These are phyloP conservation scores for Danio kyathit DNA, from an alignment of 2,797 vertebrate genomes.

Conservation along the genomic window DNA sequence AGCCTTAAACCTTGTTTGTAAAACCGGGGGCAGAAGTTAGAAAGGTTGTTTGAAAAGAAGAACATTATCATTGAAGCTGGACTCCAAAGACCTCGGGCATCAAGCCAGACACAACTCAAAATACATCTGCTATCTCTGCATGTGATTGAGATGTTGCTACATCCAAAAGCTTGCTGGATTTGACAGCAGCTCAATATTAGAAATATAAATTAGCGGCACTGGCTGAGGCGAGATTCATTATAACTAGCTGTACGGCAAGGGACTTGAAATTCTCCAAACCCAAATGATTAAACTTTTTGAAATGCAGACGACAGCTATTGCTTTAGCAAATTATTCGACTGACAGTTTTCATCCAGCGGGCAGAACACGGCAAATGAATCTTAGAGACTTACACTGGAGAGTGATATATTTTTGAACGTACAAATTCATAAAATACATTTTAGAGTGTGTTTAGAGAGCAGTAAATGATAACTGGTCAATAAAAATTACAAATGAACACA, in stretches of 20 bases:
- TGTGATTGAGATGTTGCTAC: constrained; percentile 37
- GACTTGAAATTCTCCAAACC: neutral
- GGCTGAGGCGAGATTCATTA: neutral
- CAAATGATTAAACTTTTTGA: neutral
- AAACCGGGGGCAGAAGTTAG: too few species aligned
- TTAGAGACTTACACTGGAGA: neutral
- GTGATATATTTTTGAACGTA: too few species aligned
- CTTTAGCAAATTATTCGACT: neutral
- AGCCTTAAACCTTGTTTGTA: too few species aligned
- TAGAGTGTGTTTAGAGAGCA: too few species aligned
- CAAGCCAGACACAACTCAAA: constrained; percentile 2
- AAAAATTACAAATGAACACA: too few species aligned
- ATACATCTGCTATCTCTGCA: constrained; percentile 41
- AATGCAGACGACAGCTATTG: neutral
- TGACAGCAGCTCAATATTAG: constrained; percentile 6
- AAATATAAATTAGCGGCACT: neutral
- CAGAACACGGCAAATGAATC: neutral
- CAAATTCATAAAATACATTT: too few species aligned
- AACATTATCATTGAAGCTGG: neutral
- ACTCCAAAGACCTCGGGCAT: constrained; percentile 23
- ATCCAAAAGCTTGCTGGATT: constrained; percentile 21
- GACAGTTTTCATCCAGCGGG: neutral
- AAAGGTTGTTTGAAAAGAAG: neutral
- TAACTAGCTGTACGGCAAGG: neutral
- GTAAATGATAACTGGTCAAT: too few species aligned